Evolutionary conservation across 2,888 invertebrate species (phyloP), one percentile per base, ranked within the genome.

Genomic region (Helicoverpa assulta): DNA sequence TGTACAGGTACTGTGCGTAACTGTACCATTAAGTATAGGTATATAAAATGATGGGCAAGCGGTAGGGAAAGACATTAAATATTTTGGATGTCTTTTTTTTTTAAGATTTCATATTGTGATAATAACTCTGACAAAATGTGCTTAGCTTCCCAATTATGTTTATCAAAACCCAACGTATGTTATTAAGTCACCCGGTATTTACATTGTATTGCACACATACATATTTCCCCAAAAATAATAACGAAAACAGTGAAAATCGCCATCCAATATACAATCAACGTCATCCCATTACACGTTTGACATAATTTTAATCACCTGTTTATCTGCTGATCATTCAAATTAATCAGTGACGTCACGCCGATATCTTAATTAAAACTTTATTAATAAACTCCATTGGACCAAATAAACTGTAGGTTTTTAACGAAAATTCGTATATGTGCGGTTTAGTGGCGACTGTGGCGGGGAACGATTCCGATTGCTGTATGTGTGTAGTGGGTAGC

Each of bases 281-380:
- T 82, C 82, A 78, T 52, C 70, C 75, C 76, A 74, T 58, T 64
- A 60, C 58, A 67, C 68, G 74, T 87, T 85, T 91, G 93, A 92
- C 91, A 88, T 91, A 89, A 91, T 92, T 93, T 92, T 91, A 93
- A 94, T 92, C 88, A 90, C 85, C 86, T 88, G 72, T 90, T 91
- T 89, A 91, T 90, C 89, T 84, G 85, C 82, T 88, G 89, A 91
- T 91, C 91, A 92, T 89, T 91, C 91, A 89, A 91, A 92, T 94
- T 93, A 93, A 93, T 92, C 91, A 91, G 84, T 81, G 88, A 80
- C 82, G 89, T 90, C 91, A 89, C 85, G 67, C 88, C 88, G 90
- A 91, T 90, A 92, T 93, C 93, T 94, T 94, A 94, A 95, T 95
- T 95, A 94, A 94, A 88, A 91, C 86, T 92, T 91, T 91, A 92